Evolutionary conservation across 37 sponge, comb jelly and placozoan genomes (phyloP).

Genomic region (Hexactinellida sp.): DNA sequence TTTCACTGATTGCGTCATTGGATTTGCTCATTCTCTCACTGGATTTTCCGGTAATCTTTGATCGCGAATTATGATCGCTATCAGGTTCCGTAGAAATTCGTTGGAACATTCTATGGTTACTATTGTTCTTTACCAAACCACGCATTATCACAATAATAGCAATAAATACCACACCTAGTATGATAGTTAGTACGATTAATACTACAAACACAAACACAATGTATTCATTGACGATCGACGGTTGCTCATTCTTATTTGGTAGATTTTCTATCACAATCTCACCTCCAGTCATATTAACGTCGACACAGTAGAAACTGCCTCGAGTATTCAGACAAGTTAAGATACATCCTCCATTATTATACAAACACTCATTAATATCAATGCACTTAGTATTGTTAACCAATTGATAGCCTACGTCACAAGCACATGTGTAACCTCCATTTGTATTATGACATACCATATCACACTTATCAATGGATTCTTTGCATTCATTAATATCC

Average conservation of each 20-base stretch:
- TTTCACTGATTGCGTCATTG: not conserved
- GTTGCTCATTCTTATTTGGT: too few relatives aligned
- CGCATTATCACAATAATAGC: not conserved
- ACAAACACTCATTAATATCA: not conserved
- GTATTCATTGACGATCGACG: not conserved
- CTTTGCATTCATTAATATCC: not conserved
- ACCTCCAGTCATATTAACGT: not conserved
- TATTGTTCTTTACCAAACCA: not conserved
- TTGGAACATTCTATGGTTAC: too few relatives aligned
- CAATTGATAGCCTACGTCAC: not conserved
- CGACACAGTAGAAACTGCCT: not conserved
- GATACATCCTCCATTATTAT: not conserved
- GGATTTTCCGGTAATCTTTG: not conserved
- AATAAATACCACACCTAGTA: not conserved
- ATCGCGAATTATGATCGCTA: not conserved
- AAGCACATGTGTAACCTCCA: not conserved
- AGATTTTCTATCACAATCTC: too few relatives aligned
- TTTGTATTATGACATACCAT: not conserved
- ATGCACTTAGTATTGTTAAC: not conserved
- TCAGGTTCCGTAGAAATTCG: not conserved
- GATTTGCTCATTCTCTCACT: not conserved
- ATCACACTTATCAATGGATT: not conserved
- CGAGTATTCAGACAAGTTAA: not conserved
- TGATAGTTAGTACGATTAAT: not conserved
- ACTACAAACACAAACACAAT: not conserved